Conservation (phyloP, 1,140 invertebrate genomes). For the Drosophila novamexicana region DNA sequence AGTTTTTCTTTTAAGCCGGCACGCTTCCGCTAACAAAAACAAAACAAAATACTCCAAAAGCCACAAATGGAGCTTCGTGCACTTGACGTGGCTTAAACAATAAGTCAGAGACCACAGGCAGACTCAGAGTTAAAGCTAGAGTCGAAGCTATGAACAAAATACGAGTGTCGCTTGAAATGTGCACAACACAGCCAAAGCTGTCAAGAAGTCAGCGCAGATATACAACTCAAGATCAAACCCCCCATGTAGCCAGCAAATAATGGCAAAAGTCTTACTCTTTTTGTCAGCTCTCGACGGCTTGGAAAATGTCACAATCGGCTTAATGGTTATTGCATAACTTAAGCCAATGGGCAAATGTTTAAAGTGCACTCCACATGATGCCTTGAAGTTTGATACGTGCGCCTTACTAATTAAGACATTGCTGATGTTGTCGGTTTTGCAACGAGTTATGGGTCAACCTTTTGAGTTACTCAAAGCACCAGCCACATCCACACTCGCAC, state of each 20-base stretch:
- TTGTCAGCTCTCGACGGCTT: conserved; percentile 3
- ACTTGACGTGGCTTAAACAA: conserved; percentile 56
- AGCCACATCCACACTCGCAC: conserved; percentile 14
- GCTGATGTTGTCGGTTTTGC: conserved; percentile 12
- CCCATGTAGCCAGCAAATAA: background rate
- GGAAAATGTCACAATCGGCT: conserved; percentile 33
- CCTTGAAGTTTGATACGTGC: conserved; percentile 26
- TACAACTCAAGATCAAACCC: conserved; percentile 30
- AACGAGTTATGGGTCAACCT: conserved; percentile 47
- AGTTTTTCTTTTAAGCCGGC: conserved; percentile 52
- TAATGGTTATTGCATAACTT: conserved; percentile 27
- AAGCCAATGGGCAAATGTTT: conserved; percentile 33
- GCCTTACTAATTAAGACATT: conserved; percentile 50
- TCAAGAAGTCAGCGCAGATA: conserved; percentile 26
- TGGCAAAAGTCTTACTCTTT: conserved; percentile 8
- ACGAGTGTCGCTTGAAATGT: conserved; percentile 12
- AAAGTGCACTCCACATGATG: conserved; percentile 29
- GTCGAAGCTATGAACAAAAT: background rate
- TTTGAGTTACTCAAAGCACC: conserved; percentile 32
- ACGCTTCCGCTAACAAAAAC: conserved; percentile 62
- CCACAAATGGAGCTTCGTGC: conserved; percentile 61
- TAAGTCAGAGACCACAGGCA: background rate
- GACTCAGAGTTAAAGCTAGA: conserved; percentile 9
- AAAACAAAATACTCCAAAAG: conserved; percentile 26
- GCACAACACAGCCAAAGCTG: conserved; percentile 29